Base-by-base conservation (phyloP, 2,888 invertebrate genomes). In the Epinotia ramella region DNA sequence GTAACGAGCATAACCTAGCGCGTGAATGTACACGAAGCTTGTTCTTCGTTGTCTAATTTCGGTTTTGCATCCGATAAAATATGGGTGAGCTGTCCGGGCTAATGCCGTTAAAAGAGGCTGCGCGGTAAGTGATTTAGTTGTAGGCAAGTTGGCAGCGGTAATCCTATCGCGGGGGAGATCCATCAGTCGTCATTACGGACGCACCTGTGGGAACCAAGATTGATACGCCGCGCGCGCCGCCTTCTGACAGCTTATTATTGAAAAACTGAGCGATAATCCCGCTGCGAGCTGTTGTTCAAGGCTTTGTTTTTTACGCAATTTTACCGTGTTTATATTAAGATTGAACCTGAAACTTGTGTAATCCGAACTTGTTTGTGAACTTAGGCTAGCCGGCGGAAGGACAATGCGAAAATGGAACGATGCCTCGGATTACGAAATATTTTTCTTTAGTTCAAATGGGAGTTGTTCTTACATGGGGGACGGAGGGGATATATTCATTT, bases 201-300 rank as follows among this genome's bases (percentile, higher is more conserved):
- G 81, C 89, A 89, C 91, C 91, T 90, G 88, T 80, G 87, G 87
- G 86, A 84, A 87, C 85, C 83, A 91, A 92, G 93, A 93, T 92
- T 91, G 93, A 93, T 93, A 89, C 85, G 86, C 81, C 81, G 83
- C 81, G 79, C 83, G 84, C 87, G 84, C 83, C 81, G 84, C 83
- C 84, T 82, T 82, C 87, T 89, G 93, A 92, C 92, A 90, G 91
- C 84, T 87, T 89, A 87, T 92, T 92, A 93, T 91, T 91, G 92
- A 91, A 93, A 93, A 92, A 92, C 91, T 92, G 91, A 92, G 87
- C 87, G 91, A 92, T 92, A 92, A 92, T 91, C 90, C 89, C 88
- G 78, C 81, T 78, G 85, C 85, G 86, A 83, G 82, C 80, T 83
- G 84, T 85, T 88, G 86, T 89, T 89, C 87, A 88, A 89, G 88